Base-by-base conservation (phyloP, 2,888 invertebrate genomes). In the Lomographa bimaculata region DNA sequence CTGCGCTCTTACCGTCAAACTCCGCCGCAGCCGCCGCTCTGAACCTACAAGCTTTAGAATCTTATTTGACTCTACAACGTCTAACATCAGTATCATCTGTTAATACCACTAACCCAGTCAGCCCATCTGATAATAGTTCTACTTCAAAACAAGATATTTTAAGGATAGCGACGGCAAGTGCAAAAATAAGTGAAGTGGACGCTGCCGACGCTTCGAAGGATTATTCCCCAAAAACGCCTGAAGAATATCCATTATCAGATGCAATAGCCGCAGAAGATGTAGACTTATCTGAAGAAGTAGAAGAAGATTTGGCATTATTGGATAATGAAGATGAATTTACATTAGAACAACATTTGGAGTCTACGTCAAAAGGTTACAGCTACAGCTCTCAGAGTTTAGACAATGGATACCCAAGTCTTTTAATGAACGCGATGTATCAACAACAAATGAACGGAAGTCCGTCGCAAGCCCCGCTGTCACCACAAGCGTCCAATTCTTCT, bases 11-110 rank as follows among this genome's bases (percentile, higher is more conserved):
- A 59, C 96, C 96, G 3, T 93, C 94, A 0, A 95, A 95, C 59
- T 95, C 95, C 1, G 94, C 95, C 2, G 96, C 95, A 4, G 96
- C 96, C 18, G 94, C 95, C 18, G 96, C 96, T 0, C 89, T 96
- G 8, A 96, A 96, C 75, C 90, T 96, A 17, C 96, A 96, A 83
- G 96, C 96, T 12, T 83, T 96, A 46, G 96, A 96, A 89, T 96
- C 95, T 24, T 96, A 96, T 85, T 90, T 96, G 73, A 94, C 96
- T 28, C 84, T 96, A 48, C 96, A 96, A 84, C 91, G 96, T 53
- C 90, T 96, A 33, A 94, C 95, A 28, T 91, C 92, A 10, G 92
- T 92, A 32, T 91, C 92, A n/a, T 87, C 91, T n/a, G 86, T 90
- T 30, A 83, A 75, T 47, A 79, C 64, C 46, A 64, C 81, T 51